phyloP scores from a whole-genome alignment of 2,888 invertebrate species.

The Leptopilina drosophilae region DNA sequence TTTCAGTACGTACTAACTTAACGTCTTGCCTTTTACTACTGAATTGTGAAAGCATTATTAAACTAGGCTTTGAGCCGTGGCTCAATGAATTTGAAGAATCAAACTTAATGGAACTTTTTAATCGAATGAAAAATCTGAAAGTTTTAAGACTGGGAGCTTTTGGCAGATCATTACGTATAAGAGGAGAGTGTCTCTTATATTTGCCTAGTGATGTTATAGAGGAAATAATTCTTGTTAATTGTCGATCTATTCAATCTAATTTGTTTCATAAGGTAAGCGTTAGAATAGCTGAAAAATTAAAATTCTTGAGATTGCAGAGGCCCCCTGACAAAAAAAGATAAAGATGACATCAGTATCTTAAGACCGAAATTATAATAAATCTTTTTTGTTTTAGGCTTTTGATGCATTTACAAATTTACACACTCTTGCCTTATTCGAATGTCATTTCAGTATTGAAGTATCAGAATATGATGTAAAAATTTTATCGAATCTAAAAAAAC shows the following conservation, averaged over 20 bases:
- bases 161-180: conserved; percentile 7
- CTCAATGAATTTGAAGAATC: conserved; percentile 14
- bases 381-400: conserved; percentile 1
- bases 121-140: conserved; percentile 22
- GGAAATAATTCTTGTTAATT: conserved; percentile 15
- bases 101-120: conserved; percentile 5
- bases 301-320: too few relatives aligned
- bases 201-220: conserved; percentile 14
- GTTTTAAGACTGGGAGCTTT: conserved; percentile 20
- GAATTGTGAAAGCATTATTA: conserved; percentile 17
- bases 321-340: too few relatives aligned
- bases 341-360: neutral
- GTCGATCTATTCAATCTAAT: neutral
- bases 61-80: conserved; percentile 22
- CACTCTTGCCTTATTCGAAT: conserved; percentile 13
- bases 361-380: neutral
- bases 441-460: conserved; percentile 3
- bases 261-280: conserved; percentile 10
- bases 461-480: neutral
- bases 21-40: conserved; percentile 1
- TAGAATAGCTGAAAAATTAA: too few relatives aligned
- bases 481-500: neutral
- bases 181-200: conserved; percentile 17
- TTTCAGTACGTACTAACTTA: neutral
- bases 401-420: conserved; percentile 11